Conservation (phyloP, 2,888 invertebrate species). For the Quadroppia sp. region DNA sequence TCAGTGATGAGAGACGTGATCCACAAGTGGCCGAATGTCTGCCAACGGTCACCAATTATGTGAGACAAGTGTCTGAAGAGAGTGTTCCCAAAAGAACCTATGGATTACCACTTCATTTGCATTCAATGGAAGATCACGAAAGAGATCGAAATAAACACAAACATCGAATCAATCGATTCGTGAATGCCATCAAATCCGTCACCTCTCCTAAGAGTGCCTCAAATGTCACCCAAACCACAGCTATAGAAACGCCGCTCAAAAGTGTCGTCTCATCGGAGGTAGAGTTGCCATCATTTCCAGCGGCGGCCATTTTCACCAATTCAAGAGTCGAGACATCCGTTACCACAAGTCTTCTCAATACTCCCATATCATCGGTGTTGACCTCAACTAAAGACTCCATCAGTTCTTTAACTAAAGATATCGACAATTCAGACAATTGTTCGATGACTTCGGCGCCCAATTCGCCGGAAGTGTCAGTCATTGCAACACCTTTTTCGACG, state of each 20-base stretch:
- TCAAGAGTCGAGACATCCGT: not conserved
- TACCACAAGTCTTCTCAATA: slow-evolving; percentile 14
- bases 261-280: not conserved
- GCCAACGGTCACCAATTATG: too few species aligned
- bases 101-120: slow-evolving; percentile 17
- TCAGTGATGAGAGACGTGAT: too few species aligned
- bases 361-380: slow-evolving; percentile 23
- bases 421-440: slow-evolving; percentile 16
- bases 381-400: not conserved
- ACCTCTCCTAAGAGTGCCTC: not conserved
- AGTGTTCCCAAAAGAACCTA: not conserved
- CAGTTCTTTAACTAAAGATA: not conserved
- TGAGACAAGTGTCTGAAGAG: not conserved
- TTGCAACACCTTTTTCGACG: not conserved
- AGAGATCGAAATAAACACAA: slow-evolving; percentile 36
- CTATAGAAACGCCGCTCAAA: not conserved
- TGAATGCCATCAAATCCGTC: slow-evolving; percentile 31
- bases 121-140: slow-evolving; percentile 40
- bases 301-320: slow-evolving; percentile 22
- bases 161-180: slow-evolving; percentile 36
- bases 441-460: slow-evolving; percentile 16
- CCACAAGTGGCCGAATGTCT: too few species aligned
- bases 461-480: not conserved
- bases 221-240: not conserved
- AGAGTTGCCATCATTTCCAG: slow-evolving; percentile 10